Evolutionary conservation across 2,888 invertebrate genomes (phyloP).

Genomic region (Lydus trimaculatus): DNA sequence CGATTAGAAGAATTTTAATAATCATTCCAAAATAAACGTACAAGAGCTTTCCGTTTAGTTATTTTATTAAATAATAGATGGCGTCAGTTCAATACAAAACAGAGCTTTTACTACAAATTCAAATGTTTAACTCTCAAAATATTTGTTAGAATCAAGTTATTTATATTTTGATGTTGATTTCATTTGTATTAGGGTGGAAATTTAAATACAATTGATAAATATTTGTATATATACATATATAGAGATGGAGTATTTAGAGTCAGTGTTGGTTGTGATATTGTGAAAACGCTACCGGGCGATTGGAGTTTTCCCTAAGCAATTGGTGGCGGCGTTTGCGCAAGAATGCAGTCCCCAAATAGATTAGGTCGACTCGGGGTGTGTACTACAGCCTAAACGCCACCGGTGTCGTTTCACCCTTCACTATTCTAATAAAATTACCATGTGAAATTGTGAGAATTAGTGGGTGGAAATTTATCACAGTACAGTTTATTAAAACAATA

Average conservation of each 20-base stretch:
- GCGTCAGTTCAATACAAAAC: neutral
- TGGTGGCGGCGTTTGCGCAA: constrained; percentile 54
- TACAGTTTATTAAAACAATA: neutral
- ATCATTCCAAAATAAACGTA: neutral
- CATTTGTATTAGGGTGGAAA: no score
- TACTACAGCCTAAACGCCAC: constrained; percentile 56
- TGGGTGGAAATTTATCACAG: constrained; percentile 6
- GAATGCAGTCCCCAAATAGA: constrained; percentile 53
- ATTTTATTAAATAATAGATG: neutral
- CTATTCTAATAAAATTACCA: constrained; percentile 47
- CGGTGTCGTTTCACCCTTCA: constrained; percentile 46
- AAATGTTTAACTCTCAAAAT: neutral
- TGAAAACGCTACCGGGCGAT: constrained; percentile 26
- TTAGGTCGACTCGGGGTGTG: constrained; percentile 59
- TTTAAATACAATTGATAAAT: neutral
- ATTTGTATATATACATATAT: neutral
- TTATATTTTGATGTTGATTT: no score
- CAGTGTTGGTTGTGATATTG: constrained; percentile 16
- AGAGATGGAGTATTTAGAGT: constrained; percentile 13
- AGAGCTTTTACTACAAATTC: neutral
- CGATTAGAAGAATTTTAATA: constrained; percentile 1
- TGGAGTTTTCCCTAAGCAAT: constrained; percentile 35
- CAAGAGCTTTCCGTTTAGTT: neutral
- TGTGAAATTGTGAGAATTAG: constrained; percentile 42
- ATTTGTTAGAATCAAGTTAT: neutral